Conservation (phyloP, 1,140 invertebrate genomes). For the Bombus pyrosoma region DNA sequence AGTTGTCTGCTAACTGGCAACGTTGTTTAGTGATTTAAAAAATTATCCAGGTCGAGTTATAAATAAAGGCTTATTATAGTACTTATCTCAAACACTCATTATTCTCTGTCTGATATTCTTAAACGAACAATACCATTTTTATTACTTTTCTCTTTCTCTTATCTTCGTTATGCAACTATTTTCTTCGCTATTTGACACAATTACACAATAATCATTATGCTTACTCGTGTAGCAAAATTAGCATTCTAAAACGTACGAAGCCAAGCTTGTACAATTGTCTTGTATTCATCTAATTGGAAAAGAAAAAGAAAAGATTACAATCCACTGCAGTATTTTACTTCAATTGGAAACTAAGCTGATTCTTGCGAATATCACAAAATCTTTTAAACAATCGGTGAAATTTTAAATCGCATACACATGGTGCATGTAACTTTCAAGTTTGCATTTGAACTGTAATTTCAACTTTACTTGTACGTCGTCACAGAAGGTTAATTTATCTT, state of each 20-base stretch:
- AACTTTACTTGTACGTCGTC: too few species aligned
- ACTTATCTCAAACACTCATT: not conserved
- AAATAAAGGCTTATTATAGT: not conserved
- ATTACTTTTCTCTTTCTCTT: not conserved
- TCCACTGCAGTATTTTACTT: too few species aligned
- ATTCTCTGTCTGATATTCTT: not conserved
- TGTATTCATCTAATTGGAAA: too few species aligned
- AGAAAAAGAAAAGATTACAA: too few species aligned
- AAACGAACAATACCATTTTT: not conserved
- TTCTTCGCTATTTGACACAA: not conserved
- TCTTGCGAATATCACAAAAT: too few species aligned
- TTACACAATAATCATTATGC: not conserved
- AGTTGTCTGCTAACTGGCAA: too few species aligned
- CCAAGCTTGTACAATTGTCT: too few species aligned
- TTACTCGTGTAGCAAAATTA: not conserved
- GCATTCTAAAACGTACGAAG: not conserved
- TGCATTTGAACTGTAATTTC: not conserved
- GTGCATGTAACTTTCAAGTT: not conserved
- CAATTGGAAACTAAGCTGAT: too few species aligned
- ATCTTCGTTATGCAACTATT: conserved; percentile 22
- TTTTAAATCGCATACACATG: too few species aligned
- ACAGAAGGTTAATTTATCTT: too few species aligned
- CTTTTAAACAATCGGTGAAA: too few species aligned
- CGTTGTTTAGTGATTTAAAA: not conserved
- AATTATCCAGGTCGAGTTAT: conserved; percentile 9